Percentiles rank a stretch among this genome's conserved stretches.
Evolutionary conservation across 2,888 invertebrate genomes (phyloP).

Genomic region (Acrobasis consociella): DNA sequence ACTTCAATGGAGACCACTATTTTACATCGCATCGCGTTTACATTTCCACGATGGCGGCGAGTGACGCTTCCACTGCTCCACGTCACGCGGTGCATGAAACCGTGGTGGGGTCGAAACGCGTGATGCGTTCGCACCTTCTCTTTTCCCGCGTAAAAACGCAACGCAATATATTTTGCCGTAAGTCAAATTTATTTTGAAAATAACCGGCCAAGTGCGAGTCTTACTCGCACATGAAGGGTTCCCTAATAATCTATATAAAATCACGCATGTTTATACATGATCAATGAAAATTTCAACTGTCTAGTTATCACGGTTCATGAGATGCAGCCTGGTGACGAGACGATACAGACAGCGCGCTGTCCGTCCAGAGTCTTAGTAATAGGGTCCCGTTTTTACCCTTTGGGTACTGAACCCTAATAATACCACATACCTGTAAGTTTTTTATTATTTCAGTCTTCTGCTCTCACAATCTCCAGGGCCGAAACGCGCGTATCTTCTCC

Average conservation of each 20-base stretch:
- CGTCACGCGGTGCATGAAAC: not conserved
- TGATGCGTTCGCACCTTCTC: conserved; percentile 11
- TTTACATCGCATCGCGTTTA: not conserved
- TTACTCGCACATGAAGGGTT: too few relatives aligned
- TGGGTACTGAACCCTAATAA: too few relatives aligned
- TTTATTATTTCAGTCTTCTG: not conserved
- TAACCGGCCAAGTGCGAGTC: too few relatives aligned
- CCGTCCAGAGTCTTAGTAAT: too few relatives aligned
- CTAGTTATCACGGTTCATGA: too few relatives aligned
- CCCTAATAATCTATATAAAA: too few relatives aligned
- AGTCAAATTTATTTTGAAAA: not conserved
- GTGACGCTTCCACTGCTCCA: not conserved
- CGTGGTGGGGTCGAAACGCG: not conserved
- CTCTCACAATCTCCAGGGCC: not conserved
- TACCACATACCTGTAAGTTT: not conserved
- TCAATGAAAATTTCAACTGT: too few relatives aligned
- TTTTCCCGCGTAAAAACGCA: not conserved
- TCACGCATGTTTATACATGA: too few relatives aligned
- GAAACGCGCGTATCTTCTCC: conserved; percentile 8
- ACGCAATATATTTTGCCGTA: not conserved
- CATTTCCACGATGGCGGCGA: not conserved
- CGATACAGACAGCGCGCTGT: too few relatives aligned
- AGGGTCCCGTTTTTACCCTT: too few relatives aligned
- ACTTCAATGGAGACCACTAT: not conserved
- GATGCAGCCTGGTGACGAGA: too few relatives aligned